phyloP scores from a whole-genome alignment of 2,113 vertebrate species.

The Poecilia latipinna region DNA sequence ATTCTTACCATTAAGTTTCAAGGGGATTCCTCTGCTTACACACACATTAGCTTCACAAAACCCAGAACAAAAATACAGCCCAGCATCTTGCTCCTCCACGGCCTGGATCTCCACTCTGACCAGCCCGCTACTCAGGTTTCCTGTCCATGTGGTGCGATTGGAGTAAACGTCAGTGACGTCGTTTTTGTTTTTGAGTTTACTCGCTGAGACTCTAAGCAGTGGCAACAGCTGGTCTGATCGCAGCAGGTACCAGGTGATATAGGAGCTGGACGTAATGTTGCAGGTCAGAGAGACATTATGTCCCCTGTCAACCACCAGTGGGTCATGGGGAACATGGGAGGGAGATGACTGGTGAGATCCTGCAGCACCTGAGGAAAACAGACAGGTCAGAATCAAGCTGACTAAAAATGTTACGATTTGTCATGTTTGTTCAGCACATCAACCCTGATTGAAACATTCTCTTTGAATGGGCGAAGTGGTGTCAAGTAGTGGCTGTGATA shows the following conservation, averaged over 20 bases:
- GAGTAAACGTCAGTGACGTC: rapidly evolving
- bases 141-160: rapidly evolving
- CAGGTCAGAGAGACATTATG: constrained; percentile 44
- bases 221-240: constrained; percentile 26
- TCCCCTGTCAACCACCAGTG: constrained; percentile 21
- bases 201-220: not conserved
- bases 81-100: constrained; percentile 39
- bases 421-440: not conserved
- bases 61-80: constrained; percentile 54
- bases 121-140: rapidly evolving
- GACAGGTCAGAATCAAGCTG: not conserved
- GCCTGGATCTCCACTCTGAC: constrained; percentile 28
- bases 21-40: not conserved
- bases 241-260: constrained; percentile 52
- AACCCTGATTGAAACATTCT: not conserved
- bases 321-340: not conserved
- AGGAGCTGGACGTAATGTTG: rapidly evolving
- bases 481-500: too few relatives aligned
- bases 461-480: not conserved
- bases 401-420: not conserved
- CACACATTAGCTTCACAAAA: rapidly evolving
- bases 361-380: constrained; percentile 22
- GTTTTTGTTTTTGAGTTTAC: rapidly evolving
- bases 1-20: constrained; percentile 44
- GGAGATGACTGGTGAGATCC: constrained; percentile 1